Evolutionary conservation across 2,113 vertebrate genomes (phyloP).

Genomic region (Nanorana parkeri): DNA sequence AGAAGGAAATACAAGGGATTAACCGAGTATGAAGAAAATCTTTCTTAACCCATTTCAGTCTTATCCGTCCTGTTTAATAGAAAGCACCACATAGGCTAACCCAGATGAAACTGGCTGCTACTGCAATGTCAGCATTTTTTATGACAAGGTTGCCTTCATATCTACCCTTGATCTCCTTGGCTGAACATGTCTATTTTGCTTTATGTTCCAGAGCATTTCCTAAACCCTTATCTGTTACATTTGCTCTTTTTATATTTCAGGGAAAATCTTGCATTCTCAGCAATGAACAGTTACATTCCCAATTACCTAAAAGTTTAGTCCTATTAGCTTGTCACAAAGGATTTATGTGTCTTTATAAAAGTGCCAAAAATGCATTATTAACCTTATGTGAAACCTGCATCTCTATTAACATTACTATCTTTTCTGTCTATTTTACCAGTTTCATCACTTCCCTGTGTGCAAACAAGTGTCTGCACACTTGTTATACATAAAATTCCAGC

Average conservation of each 20-base stretch:
- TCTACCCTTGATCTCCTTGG: slow-evolving; percentile 49
- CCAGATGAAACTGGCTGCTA: slow-evolving; percentile 9
- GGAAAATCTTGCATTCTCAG: slow-evolving; percentile 37
- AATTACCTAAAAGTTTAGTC: slow-evolving; percentile 37
- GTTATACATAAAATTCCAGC: too few species aligned
- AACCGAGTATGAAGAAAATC: slow-evolving; percentile 37
- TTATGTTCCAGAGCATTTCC: slow-evolving; percentile 13
- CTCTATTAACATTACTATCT: background rate
- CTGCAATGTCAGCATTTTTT: slow-evolving; percentile 37
- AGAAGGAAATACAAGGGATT: slow-evolving; percentile 24
- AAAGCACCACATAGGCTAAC: slow-evolving; percentile 16
- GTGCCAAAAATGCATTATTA: slow-evolving; percentile 28
- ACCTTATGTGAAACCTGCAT: slow-evolving; percentile 11
- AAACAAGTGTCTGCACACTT: too few species aligned
- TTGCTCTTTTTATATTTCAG: slow-evolving; percentile 26
- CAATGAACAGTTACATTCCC: slow-evolving; percentile 19
- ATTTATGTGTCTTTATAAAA: slow-evolving; percentile 23
- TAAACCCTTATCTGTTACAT: slow-evolving; percentile 35
- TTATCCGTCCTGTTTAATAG: slow-evolving; percentile 37
- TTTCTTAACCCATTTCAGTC: slow-evolving; percentile 51
- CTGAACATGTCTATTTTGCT: slow-evolving; percentile 53
- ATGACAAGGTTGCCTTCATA: slow-evolving; percentile 41
- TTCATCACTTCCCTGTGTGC: too few species aligned
- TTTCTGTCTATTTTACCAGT: too few species aligned
- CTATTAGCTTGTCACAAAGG: slow-evolving; percentile 40